Conservation (phyloP, 2,888 invertebrate species). For the Yponomeuta cagnagella region DNA sequence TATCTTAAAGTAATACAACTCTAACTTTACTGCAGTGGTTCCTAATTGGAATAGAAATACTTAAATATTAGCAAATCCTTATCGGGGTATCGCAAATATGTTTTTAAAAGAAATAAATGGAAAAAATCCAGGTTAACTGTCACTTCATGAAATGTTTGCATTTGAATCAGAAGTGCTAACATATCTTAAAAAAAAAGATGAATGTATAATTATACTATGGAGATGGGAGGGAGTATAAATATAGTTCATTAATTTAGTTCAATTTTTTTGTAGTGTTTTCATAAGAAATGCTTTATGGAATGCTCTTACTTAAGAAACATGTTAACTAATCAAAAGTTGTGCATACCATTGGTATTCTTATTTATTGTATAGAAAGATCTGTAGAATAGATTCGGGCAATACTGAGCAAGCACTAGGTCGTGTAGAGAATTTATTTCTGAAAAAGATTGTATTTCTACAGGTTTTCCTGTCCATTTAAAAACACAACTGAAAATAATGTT, state of each 20-base stretch:
- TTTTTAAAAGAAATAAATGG: not conserved
- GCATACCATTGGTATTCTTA: no score
- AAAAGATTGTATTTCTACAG: not conserved
- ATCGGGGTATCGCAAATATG: slow-evolving; percentile 12
- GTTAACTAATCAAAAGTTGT: not conserved
- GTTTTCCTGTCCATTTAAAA: not conserved
- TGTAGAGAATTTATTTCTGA: not conserved
- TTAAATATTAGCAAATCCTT: slow-evolving; percentile 41
- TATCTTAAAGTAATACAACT: not conserved
- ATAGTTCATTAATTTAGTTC: slow-evolving; percentile 66
- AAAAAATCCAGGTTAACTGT: slow-evolving; percentile 22
- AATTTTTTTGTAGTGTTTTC: slow-evolving; percentile 68
- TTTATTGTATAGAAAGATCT: not conserved
- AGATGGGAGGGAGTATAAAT: slow-evolving; percentile 39
- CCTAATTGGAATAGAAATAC: not conserved
- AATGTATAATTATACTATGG: slow-evolving; percentile 41
- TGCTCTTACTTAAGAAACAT: slow-evolving; percentile 41
- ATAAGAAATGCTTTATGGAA: slow-evolving; percentile 57
- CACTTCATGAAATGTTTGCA: slow-evolving; percentile 12
- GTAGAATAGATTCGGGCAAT: not conserved
- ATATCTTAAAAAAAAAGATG: slow-evolving; percentile 52
- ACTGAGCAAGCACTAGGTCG: not conserved
- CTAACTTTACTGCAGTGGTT: not conserved
- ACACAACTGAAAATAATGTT: slow-evolving; percentile 23
- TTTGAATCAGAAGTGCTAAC: slow-evolving; percentile 50